These are phyloP conservation scores for Python bivittatus DNA, from an alignment of 2,113 vertebrate species.

Conservation along the genomic window DNA sequence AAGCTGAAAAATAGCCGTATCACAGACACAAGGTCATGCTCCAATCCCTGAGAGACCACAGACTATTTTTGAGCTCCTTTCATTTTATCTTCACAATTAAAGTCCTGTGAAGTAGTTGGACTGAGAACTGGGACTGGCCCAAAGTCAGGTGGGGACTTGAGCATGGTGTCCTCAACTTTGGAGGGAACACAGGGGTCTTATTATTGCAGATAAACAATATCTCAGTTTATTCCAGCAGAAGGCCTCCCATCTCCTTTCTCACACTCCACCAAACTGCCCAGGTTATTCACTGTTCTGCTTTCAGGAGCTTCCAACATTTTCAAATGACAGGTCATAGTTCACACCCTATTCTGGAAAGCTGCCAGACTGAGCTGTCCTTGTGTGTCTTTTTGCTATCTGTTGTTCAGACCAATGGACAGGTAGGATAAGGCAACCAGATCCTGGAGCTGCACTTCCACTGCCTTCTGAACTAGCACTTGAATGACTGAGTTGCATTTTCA, in stretches of 20 bases:
- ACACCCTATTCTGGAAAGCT: background rate
- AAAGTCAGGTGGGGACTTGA: background rate
- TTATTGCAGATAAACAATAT: background rate
- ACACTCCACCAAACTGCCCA: background rate
- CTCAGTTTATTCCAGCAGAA: background rate
- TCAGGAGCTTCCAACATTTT: background rate
- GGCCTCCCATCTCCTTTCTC: background rate
- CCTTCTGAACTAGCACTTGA: background rate
- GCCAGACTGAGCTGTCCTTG: background rate
- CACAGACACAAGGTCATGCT: background rate
- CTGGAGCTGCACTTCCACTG: background rate
- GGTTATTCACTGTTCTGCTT: background rate
- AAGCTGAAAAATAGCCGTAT: background rate
- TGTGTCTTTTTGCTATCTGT: background rate
- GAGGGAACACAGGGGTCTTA: background rate
- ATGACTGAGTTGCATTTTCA: background rate
- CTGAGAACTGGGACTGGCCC: background rate
- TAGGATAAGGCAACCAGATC: background rate
- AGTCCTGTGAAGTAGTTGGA: background rate
- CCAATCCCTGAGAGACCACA: background rate
- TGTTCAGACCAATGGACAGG: background rate
- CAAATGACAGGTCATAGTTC: background rate
- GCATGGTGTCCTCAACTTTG: background rate
- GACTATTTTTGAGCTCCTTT: background rate
- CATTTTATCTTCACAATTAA: background rate